Base-by-base conservation (phyloP, 2,888 invertebrate genomes). In the Brachynemurus nebulosus region DNA sequence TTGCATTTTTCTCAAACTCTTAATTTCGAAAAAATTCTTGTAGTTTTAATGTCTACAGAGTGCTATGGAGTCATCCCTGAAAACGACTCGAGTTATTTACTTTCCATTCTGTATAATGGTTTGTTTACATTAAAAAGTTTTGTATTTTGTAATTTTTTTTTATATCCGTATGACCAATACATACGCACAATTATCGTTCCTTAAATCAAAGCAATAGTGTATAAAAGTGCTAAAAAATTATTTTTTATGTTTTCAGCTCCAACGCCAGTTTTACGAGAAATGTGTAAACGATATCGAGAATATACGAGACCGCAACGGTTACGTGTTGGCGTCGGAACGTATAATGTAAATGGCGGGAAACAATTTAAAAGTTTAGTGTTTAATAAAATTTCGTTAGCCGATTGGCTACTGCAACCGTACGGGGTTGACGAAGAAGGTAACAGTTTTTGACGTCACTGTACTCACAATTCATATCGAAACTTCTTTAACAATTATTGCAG, bases 311-410 rank as follows among this genome's bases (percentile, higher is more conserved):
- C 80, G 2, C 69, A 76, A 44, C 73, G 74, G 50, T 69, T 91
- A 17, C 74, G 89, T 18, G 75, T 97, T 4, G 84, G 88, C 40
- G 80, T 92, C 43, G 97, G 93, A 12, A 99, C 98, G 1, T 99
- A 97, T 69, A 99, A 99, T 66, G 97, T 99, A 0, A 99, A 99
- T 66, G 98, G 98, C 33, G 98, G 98, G 3, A 96, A 95, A 66
- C 95, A 96, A 66, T 96, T 98, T 59, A 78, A 93, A 52, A 95
- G 92, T 63, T 83, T 98, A 44, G 96, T 89, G 20, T 91, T 90
- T 61, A 93, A 92, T 64, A 86, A 89, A 62, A 74, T 84, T 1
- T 80, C 88, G 1, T 64, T 92, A 27, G 74, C 86, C 11, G 89
- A 91, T 65, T 92, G 92, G 92, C 67, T 96, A 19, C 65, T 95